Conservation (phyloP, 2,888 invertebrate species). For the Idaea dimidiata region DNA sequence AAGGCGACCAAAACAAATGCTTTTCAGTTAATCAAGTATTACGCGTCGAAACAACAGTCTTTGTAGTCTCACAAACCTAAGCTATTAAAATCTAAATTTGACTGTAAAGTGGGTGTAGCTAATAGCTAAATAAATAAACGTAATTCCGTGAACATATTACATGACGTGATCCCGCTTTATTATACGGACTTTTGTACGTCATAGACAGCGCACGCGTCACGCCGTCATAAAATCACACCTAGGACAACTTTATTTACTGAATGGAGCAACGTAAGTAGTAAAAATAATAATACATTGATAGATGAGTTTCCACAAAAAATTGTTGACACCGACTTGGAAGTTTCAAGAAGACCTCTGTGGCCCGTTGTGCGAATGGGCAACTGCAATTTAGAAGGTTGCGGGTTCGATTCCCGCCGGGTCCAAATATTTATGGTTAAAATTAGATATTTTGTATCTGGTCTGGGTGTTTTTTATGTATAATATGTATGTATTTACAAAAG, state of each 20-base stretch:
- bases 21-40: no score
- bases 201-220: neutral
- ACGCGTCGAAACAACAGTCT: neutral
- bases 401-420: no score
- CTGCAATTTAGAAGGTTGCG: no score
- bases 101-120: neutral
- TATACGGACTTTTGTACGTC: neutral
- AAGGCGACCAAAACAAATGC: no score
- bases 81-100: slow-evolving; percentile 2
- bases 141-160: neutral
- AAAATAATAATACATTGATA: neutral
- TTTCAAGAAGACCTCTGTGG: no score
- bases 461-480: no score
- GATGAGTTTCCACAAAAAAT: neutral
- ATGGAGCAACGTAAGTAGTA: neutral
- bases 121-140: neutral
- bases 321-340: no score
- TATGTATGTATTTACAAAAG: no score
- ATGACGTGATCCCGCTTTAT: neutral
- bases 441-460: no score
- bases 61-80: neutral
- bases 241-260: neutral
- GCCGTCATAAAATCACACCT: neutral
- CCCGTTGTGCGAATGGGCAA: no score
- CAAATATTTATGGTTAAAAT: no score